phyloP scores from a whole-genome alignment of 2,113 vertebrate genomes.

The Hippocampus guttulatus region DNA sequence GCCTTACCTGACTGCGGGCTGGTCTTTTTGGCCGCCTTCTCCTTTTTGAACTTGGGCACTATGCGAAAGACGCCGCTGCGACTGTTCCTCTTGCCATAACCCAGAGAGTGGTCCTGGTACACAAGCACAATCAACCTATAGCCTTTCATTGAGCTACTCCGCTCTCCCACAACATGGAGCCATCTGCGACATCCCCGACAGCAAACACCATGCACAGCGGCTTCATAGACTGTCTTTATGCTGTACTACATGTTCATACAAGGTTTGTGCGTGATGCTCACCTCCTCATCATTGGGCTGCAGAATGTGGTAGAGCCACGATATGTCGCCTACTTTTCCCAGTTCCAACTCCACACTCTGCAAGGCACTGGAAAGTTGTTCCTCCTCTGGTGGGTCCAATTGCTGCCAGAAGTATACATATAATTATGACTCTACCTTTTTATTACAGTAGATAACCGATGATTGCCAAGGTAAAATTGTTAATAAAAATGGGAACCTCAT shows the following conservation, averaged over 20 bases:
- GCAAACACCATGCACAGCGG: too few relatives aligned
- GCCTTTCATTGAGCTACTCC: conserved; percentile 65
- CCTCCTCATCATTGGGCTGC: conserved; percentile 92
- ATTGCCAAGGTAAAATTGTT: too few relatives aligned
- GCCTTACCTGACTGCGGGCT: conserved; percentile 89
- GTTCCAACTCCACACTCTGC: conserved; percentile 83
- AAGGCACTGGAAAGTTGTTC: conserved; percentile 84
- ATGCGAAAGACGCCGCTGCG: conserved; percentile 94
- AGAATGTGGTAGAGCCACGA: conserved; percentile 93
- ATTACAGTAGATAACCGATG: neutral
- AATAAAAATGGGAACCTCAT: too few relatives aligned
- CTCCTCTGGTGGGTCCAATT: conserved; percentile 90
- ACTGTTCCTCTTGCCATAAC: conserved; percentile 93
- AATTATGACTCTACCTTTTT: neutral
- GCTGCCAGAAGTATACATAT: conserved; percentile 60
- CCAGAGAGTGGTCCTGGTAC: conserved; percentile 86
- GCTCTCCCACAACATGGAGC: conserved; percentile 35
- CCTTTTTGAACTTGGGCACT: conserved; percentile 99
- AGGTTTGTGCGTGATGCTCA: conserved; percentile 52
- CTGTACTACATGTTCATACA: neutral
- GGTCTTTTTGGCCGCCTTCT: conserved; percentile 86
- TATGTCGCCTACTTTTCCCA: conserved; percentile 88
- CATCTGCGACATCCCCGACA: conserved; percentile 8
- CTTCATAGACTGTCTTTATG: neutral
- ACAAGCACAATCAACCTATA: conserved; percentile 70